A percentile compares a stretch with the other conserved stretches of the same genome.
These are phyloP conservation scores for Betta splendens DNA, from an alignment of 2,797 vertebrate species.

Conservation along the genomic window DNA sequence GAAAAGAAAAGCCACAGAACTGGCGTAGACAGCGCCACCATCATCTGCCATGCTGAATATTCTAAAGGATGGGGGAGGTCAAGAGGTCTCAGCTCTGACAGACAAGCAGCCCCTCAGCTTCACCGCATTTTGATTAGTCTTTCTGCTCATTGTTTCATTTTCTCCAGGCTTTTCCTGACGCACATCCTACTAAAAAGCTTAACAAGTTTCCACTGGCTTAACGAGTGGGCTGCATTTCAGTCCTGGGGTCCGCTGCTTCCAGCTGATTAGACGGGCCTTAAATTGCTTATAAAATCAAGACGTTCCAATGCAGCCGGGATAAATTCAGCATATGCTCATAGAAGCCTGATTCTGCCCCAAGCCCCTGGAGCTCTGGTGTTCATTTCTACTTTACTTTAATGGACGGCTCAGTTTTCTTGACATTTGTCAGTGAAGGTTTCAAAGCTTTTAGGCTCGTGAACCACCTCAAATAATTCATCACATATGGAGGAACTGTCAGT, in stretches of 20 bases:
- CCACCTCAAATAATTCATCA: slow-evolving; percentile 55
- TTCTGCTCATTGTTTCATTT: not conserved
- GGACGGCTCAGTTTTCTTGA: slow-evolving; percentile 19
- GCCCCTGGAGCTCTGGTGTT: slow-evolving; percentile 5
- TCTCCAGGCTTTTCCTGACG: too few relatives aligned
- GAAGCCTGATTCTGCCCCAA: not conserved
- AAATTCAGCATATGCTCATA: not conserved
- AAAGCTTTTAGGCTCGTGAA: slow-evolving; percentile 36
- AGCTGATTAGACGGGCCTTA: too few relatives aligned
- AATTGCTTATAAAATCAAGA: not conserved
- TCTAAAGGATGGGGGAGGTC: not conserved
- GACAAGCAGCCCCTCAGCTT: not conserved
- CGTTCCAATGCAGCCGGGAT: slow-evolving; percentile 1
- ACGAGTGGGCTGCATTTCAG: too few relatives aligned
- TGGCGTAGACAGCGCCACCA: not conserved
- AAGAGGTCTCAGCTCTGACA: not conserved
- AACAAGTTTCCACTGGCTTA: too few relatives aligned
- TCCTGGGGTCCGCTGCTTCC: too few relatives aligned
- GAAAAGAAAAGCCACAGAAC: slow-evolving; percentile 4
- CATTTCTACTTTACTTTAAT: slow-evolving; percentile 8
- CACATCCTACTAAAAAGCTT: too few relatives aligned
- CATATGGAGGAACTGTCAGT: slow-evolving; percentile 26
- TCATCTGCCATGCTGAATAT: not conserved
- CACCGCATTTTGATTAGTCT: too few relatives aligned
- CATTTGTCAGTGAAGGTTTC: slow-evolving; percentile 28